phyloP scores from a whole-genome alignment of 2,888 invertebrate species.

The Ophion costatus region DNA sequence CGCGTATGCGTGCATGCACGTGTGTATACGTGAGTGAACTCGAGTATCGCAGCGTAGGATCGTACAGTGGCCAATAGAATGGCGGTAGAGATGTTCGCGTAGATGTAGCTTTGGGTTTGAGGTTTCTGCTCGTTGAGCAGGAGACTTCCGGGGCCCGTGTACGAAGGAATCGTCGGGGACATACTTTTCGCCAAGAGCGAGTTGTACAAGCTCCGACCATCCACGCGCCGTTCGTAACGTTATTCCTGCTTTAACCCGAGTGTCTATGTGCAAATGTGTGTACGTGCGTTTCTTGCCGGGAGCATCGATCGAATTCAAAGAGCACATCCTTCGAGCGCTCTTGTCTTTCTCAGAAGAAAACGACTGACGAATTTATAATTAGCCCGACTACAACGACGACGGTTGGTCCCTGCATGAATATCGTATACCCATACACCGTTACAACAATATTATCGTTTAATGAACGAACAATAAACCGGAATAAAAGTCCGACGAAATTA shows the following conservation, averaged over 20 bases:
- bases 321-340: conserved; percentile 61
- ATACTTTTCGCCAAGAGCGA: conserved; percentile 7
- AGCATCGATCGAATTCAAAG: conserved; percentile 68
- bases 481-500: conserved; percentile 38
- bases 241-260: conserved; percentile 7
- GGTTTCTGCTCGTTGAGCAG: conserved; percentile 63
- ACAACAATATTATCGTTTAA: conserved; percentile 61
- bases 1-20: neutral
- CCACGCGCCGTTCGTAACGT: conserved; percentile 25
- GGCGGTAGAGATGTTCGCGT: conserved; percentile 26
- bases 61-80: conserved; percentile 44
- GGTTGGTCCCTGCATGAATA: conserved; percentile 15
- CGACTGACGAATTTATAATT: conserved; percentile 66
- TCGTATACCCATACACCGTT: neutral
- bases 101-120: conserved; percentile 35
- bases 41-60: conserved; percentile 35
- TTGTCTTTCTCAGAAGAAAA: conserved; percentile 62
- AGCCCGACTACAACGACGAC: conserved; percentile 38
- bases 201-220: neutral
- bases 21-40: conserved; percentile 8
- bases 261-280: conserved; percentile 7
- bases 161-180: conserved; percentile 43
- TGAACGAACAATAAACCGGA: conserved; percentile 61
- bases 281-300: conserved; percentile 30
- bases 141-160: conserved; percentile 62